These are phyloP conservation scores for Apodemus speciosus DNA, from an alignment of 2,113 vertebrate species.

Conservation along the genomic window DNA sequence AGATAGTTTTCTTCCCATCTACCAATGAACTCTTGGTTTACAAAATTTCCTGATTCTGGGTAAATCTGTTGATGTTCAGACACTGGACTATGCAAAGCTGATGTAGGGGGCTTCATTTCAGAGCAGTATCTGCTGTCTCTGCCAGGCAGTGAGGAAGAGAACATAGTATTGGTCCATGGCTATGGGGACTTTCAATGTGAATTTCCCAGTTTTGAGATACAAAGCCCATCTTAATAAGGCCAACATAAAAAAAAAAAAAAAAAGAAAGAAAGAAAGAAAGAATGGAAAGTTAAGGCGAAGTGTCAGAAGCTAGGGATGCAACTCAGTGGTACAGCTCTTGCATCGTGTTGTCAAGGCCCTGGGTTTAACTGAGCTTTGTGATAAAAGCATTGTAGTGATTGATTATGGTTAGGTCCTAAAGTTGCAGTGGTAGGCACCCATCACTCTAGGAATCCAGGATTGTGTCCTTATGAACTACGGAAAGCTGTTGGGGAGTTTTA, in stretches of 20 bases:
- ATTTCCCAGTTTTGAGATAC: not conserved
- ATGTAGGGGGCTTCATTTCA: not conserved
- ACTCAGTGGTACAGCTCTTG: not conserved
- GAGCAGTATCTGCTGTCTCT: not conserved
- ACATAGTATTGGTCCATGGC: not conserved
- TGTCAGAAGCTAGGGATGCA: no score
- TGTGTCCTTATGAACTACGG: not conserved
- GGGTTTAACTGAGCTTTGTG: not conserved
- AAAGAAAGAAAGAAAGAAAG: no score
- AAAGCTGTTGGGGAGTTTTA: conserved; percentile 24
- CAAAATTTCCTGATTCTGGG: not conserved
- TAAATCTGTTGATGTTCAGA: not conserved
- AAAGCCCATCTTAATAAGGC: not conserved
- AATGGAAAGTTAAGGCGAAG: not conserved
- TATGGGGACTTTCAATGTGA: not conserved
- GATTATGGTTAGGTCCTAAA: not conserved
- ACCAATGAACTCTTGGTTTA: not conserved
- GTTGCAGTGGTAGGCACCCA: not conserved
- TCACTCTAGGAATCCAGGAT: not conserved
- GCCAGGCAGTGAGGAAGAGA: not conserved
- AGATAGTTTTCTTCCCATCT: not conserved
- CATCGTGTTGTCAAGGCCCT: not conserved
- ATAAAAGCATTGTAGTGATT: not conserved
- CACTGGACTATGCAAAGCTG: not conserved
- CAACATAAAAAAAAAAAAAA: not conserved